Evolutionary conservation across 2,797 vertebrate species (phyloP), one percentile per base, ranked within the genome.

Genomic region (Anas bahamensis): DNA sequence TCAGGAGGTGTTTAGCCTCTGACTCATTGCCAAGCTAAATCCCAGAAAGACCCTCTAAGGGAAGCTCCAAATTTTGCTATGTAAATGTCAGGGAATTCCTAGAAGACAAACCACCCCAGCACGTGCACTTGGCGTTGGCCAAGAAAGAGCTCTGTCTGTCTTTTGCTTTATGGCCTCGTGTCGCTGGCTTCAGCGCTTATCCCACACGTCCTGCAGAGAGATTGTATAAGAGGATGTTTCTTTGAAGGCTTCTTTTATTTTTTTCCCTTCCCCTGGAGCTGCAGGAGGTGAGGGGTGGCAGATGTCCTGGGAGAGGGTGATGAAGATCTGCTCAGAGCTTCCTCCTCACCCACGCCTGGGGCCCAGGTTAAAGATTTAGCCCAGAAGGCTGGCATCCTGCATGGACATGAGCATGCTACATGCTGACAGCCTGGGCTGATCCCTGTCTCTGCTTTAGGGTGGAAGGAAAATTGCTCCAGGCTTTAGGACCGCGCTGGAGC

Each of bases 151-250:
- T 81, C 3, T 1, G 11, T 81, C 3, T 1, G 11, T 42, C 50
- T 17, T 23, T 48, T 1, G 0, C 56, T 55, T 7, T 6, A 12
- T 14, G 48, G 37, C 13, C 33, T 48, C 17, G 6, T 37, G 26
- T 68, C 52, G 8, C 23, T 26, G 39, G 9, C 35, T 53, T 56
- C 42, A 66, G 37, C 59, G 17, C 21, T 70, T 48, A 39, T 19
- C 33, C 53, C 26, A 13, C 0, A 0, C 37, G 10, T 26, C 59
- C 48, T 63, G 31, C 46, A 42, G 18, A 65, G 9, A 29, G 3
- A 26, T 19, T 44, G 19, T 15, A 1, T 29, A 71, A 61, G n/a
- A 24, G 0, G 4, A 29, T 12, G 35, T 28, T 83, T 80, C 28
- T 86, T 80, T 57, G 57, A 68, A 56, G 6, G 8, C 50, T 83